Percentiles rank a stretch among this genome's conserved stretches.
phyloP scores from a whole-genome alignment of 2,888 invertebrate genomes.

The Brenthis hecate region DNA sequence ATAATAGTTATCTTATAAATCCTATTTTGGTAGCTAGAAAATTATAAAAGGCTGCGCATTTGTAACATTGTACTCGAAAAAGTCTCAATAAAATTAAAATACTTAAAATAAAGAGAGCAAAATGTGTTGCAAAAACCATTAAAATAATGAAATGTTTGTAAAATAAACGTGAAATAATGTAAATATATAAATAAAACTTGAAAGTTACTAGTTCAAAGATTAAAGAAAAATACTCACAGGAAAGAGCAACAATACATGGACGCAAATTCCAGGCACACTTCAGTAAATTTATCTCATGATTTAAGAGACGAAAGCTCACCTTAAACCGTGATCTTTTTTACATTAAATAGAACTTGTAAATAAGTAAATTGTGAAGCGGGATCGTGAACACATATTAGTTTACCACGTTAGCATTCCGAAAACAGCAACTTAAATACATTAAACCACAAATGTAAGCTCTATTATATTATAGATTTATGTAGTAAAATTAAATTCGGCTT shows the following conservation, averaged over 20 bases:
- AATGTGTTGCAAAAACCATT: neutral
- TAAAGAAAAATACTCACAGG: conserved; percentile 67
- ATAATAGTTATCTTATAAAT: conserved; percentile 4
- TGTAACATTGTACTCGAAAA: neutral
- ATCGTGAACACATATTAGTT: conserved; percentile 33
- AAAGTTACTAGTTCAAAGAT: conserved; percentile 22
- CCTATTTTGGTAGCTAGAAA: neutral
- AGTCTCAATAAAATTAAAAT: conserved; percentile 6
- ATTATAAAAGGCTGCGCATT: neutral
- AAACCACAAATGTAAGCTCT: conserved; percentile 25
- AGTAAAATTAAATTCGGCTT: conserved; percentile 35
- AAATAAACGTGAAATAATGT: conserved; percentile 2
- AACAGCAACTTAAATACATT: conserved; percentile 5
- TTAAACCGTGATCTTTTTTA: conserved; percentile 33
- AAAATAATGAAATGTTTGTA: neutral
- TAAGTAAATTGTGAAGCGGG: conserved; percentile 23
- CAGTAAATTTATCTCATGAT: conserved; percentile 41
- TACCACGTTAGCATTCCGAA: conserved; percentile 32
- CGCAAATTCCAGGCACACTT: conserved; percentile 51
- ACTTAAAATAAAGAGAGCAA: neutral
- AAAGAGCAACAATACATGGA: conserved; percentile 83
- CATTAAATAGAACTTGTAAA: conserved; percentile 22
- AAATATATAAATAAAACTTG: conserved; percentile 4
- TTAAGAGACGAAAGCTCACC: conserved; percentile 37
- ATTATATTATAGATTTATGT: conserved; percentile 25